Base-by-base conservation (phyloP, 2,888 invertebrate species). In the Lochmaea crataegi region DNA sequence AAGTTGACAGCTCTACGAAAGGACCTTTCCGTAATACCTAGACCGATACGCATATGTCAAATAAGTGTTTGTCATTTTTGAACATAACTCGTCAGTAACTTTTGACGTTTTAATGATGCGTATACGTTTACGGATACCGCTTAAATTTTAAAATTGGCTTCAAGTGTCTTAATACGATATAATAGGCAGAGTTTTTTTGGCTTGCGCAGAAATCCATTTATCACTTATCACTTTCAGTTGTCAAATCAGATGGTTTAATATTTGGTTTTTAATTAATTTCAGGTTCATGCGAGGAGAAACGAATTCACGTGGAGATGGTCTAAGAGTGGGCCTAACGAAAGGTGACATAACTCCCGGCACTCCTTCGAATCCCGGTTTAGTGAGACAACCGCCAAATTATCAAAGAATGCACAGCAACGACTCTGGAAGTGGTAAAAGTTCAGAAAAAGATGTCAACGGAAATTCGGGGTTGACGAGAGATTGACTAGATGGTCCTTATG, bases 221-320 rank as follows among this genome's bases (percentile, higher is more conserved):
- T 38, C 7, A 38, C 7, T 5, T 38, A 38, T 38, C 7, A 38
- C 7, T 38, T 7, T 38, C 32, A 38, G 32, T 38, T 38, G 32
- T 38, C 32, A 38, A 38, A 9, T 38, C 14, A 14, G 14, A 45
- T 45, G 45, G 2, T 48, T 65, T 38, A 3, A 58, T 22, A 18
- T 53, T 1, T 51, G 2, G 5, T 38, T 53, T 48, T 53, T 26
- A 57, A 16, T 16, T 32, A 14, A 70, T 86, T 87, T n/a, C 86
- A 94, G 94, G 90, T 98, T 98, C 90, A 94, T 98, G 89, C 92
- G 95, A 76, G 96, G 96, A 72, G 96, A 96, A 88, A 89, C 92
- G 76, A 93, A 92, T 83, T 88, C 90, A 83, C 86, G 88, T 79
- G 77, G 75, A 57, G 82, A 81, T 64, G 79, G 80, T 73, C 81